Conservation (phyloP, 2,888 invertebrate genomes). For the Dexiosoma caninum region DNA sequence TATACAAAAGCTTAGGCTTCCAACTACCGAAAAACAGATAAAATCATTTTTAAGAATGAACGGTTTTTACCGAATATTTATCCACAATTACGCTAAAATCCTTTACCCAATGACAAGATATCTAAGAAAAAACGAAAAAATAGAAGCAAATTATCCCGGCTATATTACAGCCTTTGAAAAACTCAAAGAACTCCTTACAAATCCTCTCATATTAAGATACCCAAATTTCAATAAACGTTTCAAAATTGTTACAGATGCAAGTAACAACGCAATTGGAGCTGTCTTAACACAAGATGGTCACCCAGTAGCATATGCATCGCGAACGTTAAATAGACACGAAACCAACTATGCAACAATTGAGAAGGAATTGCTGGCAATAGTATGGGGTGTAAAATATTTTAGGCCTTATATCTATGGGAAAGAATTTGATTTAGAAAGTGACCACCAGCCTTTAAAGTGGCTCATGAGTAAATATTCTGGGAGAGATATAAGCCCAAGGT, state of each 20-base stretch:
- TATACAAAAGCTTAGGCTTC: constrained; percentile 56
- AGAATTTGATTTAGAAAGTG: neutral
- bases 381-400: constrained; percentile 52
- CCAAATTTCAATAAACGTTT: constrained; percentile 52
- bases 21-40: constrained; percentile 67
- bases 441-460: neutral
- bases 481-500: too few relatives aligned
- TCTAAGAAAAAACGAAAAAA: constrained; percentile 44
- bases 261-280: constrained; percentile 1
- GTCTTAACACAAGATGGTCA: constrained; percentile 41
- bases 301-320: neutral
- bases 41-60: constrained; percentile 67
- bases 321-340: constrained; percentile 6
- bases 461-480: too few relatives aligned
- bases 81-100: constrained; percentile 51
- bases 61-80: neutral
- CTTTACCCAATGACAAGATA: constrained; percentile 60
- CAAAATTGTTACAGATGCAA: constrained; percentile 4
- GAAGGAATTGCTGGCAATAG: constrained; percentile 29
- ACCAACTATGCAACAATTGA: neutral
- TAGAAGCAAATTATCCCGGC: constrained; percentile 7
- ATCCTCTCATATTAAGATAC: neutral
- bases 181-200: constrained; percentile 20
- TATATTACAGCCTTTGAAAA: constrained; percentile 56
- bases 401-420: constrained; percentile 47